Evolutionary conservation across 2,888 invertebrate genomes (phyloP).

Genomic region (Lutraria lutraria): DNA sequence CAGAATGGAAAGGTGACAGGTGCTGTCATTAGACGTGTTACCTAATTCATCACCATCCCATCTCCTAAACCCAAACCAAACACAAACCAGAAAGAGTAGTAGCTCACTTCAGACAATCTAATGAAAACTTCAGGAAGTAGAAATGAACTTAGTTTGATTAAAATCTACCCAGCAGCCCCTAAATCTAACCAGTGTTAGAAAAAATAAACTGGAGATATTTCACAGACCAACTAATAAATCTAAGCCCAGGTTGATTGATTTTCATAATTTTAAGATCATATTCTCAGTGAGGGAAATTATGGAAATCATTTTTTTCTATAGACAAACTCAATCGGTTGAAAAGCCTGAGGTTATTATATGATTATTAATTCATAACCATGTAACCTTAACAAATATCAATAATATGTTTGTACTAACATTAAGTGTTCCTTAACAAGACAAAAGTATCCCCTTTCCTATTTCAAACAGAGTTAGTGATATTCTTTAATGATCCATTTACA

Average conservation of each 20-base stretch:
- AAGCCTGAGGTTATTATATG: background rate
- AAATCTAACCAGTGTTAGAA: background rate
- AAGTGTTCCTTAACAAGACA: background rate
- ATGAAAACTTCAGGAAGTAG: background rate
- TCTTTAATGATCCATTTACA: background rate
- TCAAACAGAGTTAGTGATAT: background rate
- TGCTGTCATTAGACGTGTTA: constrained; percentile 42
- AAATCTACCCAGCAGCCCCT: background rate
- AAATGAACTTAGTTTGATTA: background rate
- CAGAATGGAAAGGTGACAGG: constrained; percentile 19
- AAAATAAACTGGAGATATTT: background rate
- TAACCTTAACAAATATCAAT: constrained; percentile 8
- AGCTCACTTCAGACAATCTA: background rate
- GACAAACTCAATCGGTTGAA: background rate
- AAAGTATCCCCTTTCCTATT: background rate
- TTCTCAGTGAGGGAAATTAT: background rate
- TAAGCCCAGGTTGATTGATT: background rate
- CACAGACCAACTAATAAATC: background rate
- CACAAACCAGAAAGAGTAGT: background rate
- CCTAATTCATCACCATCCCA: constrained; percentile 41
- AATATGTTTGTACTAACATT: background rate
- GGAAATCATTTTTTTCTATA: background rate
- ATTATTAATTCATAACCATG: constrained; percentile 23
- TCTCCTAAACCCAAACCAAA: background rate
- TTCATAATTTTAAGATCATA: constrained; percentile 5